Evolutionary conservation across 2,113 vertebrate genomes (phyloP).

Genomic region (Antidorcas marsupialis): DNA sequence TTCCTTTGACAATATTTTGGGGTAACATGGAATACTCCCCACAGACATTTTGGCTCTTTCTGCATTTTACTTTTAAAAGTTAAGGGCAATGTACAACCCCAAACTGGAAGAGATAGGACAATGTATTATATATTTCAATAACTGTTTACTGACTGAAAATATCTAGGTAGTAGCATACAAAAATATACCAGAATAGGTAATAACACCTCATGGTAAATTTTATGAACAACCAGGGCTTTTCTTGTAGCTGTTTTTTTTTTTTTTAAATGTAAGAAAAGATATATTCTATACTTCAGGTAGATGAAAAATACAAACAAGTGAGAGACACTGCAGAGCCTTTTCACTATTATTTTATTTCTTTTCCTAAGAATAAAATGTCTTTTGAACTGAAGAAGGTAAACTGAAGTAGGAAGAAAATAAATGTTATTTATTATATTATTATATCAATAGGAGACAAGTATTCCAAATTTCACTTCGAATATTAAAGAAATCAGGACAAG

Average conservation of each 20-base stretch:
- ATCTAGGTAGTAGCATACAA: not conserved
- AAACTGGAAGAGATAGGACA: not conserved
- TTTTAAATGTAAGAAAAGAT: not conserved
- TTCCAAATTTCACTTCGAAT: conserved; percentile 4
- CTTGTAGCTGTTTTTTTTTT: not conserved
- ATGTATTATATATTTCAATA: not conserved
- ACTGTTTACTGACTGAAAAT: not conserved
- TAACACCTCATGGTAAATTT: not conserved
- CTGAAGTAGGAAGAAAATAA: not conserved
- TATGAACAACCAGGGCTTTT: not conserved
- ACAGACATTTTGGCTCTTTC: not conserved
- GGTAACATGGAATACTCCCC: not conserved
- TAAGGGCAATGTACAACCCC: not conserved
- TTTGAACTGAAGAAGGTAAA: conserved; percentile 28
- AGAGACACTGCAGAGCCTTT: not conserved
- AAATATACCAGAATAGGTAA: not conserved
- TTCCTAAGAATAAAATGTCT: not conserved
- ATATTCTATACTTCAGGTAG: not conserved
- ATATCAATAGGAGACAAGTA: not conserved
- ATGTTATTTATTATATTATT: not conserved
- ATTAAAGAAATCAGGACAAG: not conserved
- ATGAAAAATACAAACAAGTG: conserved; percentile 1
- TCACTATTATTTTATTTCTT: not conserved
- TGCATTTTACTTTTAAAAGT: conserved; percentile 27
- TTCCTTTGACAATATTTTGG: not conserved